A percentile compares a stretch with the other conserved stretches of the same genome.
These are phyloP conservation scores for Vanacampus margaritifer DNA, from an alignment of 2,113 vertebrate species.

Conservation along the genomic window DNA sequence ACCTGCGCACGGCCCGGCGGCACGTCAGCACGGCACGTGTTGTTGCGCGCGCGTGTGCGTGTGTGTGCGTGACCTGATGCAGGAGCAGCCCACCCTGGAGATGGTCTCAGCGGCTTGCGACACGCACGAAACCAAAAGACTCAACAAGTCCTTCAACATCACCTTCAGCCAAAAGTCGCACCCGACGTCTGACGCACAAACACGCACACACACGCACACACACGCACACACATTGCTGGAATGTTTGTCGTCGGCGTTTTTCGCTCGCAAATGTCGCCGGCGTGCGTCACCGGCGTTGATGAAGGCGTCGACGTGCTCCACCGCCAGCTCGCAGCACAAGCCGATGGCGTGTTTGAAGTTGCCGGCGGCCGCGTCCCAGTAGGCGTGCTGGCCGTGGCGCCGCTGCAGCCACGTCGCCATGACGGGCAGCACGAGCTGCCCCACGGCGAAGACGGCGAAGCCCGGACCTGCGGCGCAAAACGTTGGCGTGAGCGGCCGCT, in stretches of 20 bases:
- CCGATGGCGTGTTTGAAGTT: constrained; percentile 99
- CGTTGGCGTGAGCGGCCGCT: too few species aligned
- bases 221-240: too few species aligned
- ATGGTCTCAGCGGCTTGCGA: constrained; percentile 94
- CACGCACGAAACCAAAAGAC: constrained; percentile 89
- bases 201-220: constrained; percentile 1
- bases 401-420: constrained; percentile 95
- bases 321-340: constrained; percentile 92
- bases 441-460: constrained; percentile 93
- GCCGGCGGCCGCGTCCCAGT: constrained; percentile 91
- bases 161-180: constrained; percentile 92
- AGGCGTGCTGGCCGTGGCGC: constrained; percentile 89
- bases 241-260: too few species aligned
- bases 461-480: constrained; percentile 79
- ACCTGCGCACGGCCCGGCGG: constrained; percentile 65
- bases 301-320: constrained; percentile 93
- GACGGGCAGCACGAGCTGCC: constrained; percentile 93
- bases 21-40: neutral
- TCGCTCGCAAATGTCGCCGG: too few species aligned
- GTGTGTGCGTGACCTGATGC: constrained; percentile 81
- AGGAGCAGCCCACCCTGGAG: constrained; percentile 97
- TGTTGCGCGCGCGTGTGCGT: neutral
- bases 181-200: constrained; percentile 73
- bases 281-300: constrained; percentile 79
- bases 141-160: constrained; percentile 95